Conservation (phyloP, 2,113 vertebrate species). For the Ondatra zibethicus region DNA sequence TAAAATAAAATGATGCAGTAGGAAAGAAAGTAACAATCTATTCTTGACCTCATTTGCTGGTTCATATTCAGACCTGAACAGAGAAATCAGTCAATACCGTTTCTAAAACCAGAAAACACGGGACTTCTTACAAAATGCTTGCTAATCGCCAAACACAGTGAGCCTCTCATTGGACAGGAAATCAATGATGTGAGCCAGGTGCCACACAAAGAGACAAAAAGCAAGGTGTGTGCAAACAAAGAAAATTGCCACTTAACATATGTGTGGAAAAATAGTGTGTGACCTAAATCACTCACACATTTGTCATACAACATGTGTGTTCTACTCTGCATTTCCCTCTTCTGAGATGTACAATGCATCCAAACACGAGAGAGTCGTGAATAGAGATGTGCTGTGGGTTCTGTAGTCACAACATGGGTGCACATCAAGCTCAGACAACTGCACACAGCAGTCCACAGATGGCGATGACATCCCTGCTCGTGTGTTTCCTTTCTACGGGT, state of each 20-base stretch:
- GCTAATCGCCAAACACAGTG: conserved; percentile 59
- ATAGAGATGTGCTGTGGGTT: fast-evolving
- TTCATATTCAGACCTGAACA: neutral
- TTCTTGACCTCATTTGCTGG: neutral
- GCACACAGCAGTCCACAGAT: fast-evolving
- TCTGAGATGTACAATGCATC: neutral
- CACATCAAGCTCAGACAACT: fast-evolving
- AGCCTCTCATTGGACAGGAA: conserved; percentile 56
- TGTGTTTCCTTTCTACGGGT: neutral
- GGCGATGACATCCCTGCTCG: fast-evolving
- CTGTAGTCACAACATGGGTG: fast-evolving
- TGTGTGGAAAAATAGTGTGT: neutral
- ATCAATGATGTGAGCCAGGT: conserved; percentile 29
- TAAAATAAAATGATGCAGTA: neutral
- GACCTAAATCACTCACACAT: neutral
- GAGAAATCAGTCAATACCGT: conserved; percentile 51
- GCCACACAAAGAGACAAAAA: neutral
- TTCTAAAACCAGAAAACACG: conserved; percentile 58
- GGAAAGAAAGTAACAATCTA: neutral
- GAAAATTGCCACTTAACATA: neutral
- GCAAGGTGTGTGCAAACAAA: neutral
- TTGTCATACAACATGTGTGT: neutral
- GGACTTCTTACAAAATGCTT: conserved; percentile 70
- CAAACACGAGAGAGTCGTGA: fast-evolving
- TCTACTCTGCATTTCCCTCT: fast-evolving